Base-by-base conservation (phyloP, 2,797 vertebrate genomes). In the Argya squamiceps region DNA sequence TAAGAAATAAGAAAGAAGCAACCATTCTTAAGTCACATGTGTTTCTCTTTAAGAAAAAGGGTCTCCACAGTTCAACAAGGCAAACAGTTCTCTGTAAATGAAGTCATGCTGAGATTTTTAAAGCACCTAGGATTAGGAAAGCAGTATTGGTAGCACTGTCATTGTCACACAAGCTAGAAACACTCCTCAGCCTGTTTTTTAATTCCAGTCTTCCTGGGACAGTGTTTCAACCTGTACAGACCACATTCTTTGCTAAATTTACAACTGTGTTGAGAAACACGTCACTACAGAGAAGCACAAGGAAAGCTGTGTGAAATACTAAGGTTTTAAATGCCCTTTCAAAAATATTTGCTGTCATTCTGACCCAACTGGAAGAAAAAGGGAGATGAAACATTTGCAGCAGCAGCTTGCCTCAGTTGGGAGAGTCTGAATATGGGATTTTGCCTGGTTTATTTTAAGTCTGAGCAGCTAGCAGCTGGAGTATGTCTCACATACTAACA, bases 401-500 rank as follows among this genome's bases (percentile, higher is more conserved):
- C 5, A 79, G 56, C 71, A 64, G 53, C 30, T 77, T 46, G 74
- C 37, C 77, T 79, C 26, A 1, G 37, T 53, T 82, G 44, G 59
- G 88, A 87, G 77, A 78, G 53, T 53, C 46, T 82, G 63, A 88
- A 67, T 79, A 64, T 7, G 19, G 70, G 93, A 86, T 73, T 95
- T 93, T 96, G 94, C 52, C 88, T 90, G 88, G 83, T 94, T 92
- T 97, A 96, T 96, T 97, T 96, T 96, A 92, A 95, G 96, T 87
- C 80, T 70, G 56, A 93, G 88, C 74, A 74, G 85, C 92, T 64
- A 95, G 92, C 96, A 95, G 93, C 94, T 96, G 95, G 95, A 95
- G 34, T 82, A 64, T 74, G 90, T 95, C 85, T 92, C 95, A 94
- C 89, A 90, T 91, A 75, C 89, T 95, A 94, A 82, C 88, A 92